These are phyloP conservation scores for Cliona cf. orientalis DNA, from an alignment of 37 sponge, comb jelly and placozoan genomes.

Conservation along the genomic window DNA sequence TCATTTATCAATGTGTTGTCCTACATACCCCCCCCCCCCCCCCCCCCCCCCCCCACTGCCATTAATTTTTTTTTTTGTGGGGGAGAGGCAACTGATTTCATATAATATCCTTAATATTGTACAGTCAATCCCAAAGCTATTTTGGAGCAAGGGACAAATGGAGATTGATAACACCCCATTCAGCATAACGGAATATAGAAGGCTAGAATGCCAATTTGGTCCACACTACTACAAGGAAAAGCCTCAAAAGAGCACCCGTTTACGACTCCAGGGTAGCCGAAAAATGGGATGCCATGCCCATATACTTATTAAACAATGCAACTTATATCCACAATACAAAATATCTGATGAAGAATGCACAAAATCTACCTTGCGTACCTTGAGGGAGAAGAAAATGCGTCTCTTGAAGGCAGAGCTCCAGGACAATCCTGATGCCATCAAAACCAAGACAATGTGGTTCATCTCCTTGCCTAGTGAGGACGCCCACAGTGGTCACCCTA, in stretches of 20 bases:
- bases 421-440: neutral
- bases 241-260: neutral
- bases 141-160: neutral
- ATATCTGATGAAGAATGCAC: too few relatives aligned
- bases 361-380: neutral
- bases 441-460: conserved; percentile 1
- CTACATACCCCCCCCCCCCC: too few relatives aligned
- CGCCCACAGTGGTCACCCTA: conserved; percentile 36
- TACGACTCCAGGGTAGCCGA: conserved; percentile 17
- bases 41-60: too few relatives aligned
- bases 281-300: conserved; percentile 31
- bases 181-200: neutral
- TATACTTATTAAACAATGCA: neutral
- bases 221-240: conserved; percentile 5
- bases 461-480: conserved; percentile 26
- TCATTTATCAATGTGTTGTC: too few relatives aligned
- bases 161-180: neutral
- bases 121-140: neutral
- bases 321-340: conserved; percentile 14
- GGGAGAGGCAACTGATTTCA: neutral
- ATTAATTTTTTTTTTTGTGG: too few relatives aligned
- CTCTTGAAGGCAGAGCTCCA: neutral
- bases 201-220: neutral
- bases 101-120: neutral
- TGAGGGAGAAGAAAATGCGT: neutral